These are phyloP conservation scores for Drosophila nebulosa DNA, from an alignment of 1,140 invertebrate species.

Conservation along the genomic window DNA sequence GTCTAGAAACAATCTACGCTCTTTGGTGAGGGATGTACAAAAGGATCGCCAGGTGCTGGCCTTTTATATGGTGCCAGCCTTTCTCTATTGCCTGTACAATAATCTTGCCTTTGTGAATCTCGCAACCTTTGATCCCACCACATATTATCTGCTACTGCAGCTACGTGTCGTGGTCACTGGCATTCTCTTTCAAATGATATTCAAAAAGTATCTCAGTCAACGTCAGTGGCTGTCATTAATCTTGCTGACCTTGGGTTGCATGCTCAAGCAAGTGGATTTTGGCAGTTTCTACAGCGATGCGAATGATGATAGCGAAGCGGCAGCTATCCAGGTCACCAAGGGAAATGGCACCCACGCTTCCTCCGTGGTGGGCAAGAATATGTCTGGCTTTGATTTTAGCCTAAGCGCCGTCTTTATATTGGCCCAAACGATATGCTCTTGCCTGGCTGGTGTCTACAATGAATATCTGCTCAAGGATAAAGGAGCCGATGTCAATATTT, in stretches of 20 bases:
- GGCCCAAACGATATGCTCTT: constrained; percentile 94
- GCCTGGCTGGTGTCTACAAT: constrained; percentile 97
- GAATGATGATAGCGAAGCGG: constrained; percentile 62
- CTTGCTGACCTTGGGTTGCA: constrained; percentile 93
- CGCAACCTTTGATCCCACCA: constrained; percentile 95
- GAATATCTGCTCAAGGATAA: constrained; percentile 95
- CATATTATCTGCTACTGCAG: constrained; percentile 96
- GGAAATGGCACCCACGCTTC: background rate
- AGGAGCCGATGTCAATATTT: constrained; percentile 92
- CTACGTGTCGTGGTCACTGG: constrained; percentile 95
- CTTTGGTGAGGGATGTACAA: constrained; percentile 83
- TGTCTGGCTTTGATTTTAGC: constrained; percentile 83
- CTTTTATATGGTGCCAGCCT: constrained; percentile 95
- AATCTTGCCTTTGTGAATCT: constrained; percentile 96
- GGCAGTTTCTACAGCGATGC: constrained; percentile 77
- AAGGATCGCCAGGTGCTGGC: constrained; percentile 86
- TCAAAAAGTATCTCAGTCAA: constrained; percentile 90
- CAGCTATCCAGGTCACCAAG: constrained; percentile 28
- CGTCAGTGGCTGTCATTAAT: constrained; percentile 95
- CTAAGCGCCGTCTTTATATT: constrained; percentile 88
- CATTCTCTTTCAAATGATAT: constrained; percentile 93
- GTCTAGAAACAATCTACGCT: constrained; percentile 77
- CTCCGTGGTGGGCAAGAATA: constrained; percentile 80
- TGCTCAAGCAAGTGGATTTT: constrained; percentile 92
- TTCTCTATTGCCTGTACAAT: constrained; percentile 97